Percentiles rank a stretch among this genome's conserved stretches.
phyloP scores from a whole-genome alignment of 2,888 invertebrate genomes.

The Metellina segmentata region DNA sequence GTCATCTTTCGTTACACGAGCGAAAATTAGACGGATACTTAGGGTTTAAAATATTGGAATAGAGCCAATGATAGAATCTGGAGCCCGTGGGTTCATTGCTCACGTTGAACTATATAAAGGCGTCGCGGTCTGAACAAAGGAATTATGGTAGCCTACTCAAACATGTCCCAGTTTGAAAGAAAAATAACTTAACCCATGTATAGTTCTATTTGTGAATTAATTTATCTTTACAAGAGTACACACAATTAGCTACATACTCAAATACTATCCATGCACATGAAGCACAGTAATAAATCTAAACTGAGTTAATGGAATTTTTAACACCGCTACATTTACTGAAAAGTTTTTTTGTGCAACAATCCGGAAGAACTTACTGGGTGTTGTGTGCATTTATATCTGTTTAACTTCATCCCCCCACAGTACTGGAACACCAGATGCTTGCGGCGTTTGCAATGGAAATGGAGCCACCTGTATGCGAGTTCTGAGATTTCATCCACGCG shows the following conservation, averaged over 20 bases:
- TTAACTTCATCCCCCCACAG: conserved; percentile 25
- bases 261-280: too few relatives aligned
- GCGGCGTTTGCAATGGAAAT: conserved; percentile 77
- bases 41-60: too few relatives aligned
- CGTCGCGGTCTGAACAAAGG: too few relatives aligned
- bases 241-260: too few relatives aligned
- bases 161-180: not conserved
- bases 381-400: not conserved
- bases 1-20: too few relatives aligned
- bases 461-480: conserved; percentile 75
- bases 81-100: too few relatives aligned
- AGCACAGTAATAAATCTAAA: too few relatives aligned
- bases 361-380: not conserved
- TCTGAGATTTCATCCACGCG: conserved; percentile 63
- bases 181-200: not conserved
- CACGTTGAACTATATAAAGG: too few relatives aligned
- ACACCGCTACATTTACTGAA: not conserved
- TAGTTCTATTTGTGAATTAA: not conserved
- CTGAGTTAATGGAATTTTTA: too few relatives aligned
- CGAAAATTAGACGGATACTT: too few relatives aligned
- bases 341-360: not conserved
- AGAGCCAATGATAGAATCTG: too few relatives aligned
- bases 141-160: too few relatives aligned
- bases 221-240: not conserved
- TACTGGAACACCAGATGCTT: conserved; percentile 71